Evolutionary conservation across 64 coral and sea anemone genomes (phyloP), one percentile per base, ranked within the genome.

Genomic region (Montipora sp.): DNA sequence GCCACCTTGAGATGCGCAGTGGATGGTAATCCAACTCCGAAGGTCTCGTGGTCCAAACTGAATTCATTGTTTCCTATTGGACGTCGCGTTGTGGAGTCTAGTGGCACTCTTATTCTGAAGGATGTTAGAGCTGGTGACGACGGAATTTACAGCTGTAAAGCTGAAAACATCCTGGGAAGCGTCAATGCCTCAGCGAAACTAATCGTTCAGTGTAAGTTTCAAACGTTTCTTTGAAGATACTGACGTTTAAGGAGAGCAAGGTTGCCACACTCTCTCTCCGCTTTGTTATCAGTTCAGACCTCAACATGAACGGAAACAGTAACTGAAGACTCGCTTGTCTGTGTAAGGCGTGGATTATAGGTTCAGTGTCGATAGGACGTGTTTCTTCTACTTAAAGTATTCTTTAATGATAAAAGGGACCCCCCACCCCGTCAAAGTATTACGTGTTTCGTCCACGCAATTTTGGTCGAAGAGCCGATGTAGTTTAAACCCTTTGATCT

Each of bases 141-240:
- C 27, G 92, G 92, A 36, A 11, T 89, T 14, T 93, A 93, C 85
- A 93, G 12, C 53, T 93, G 92, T 53, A 75, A 46, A 83, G 92
- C 84, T 55, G 53, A 43, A 55, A 93, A 79, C 75, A 19, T 59
- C 11, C 24, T 88, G 27, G 92, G 77, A 80, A 20, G 51, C 86
- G 83, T 87, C 36, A 67, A 88, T 7, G 60, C 46, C 13, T 61
- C 76, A 3, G 91, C 87, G 2, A 50, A 77, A 49, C 50, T 93
- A 63, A 69, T 55, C 15, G 84, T 93, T n/a, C 84, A 93, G 18
- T 49, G 91, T 87, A 55, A 72, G 83, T 45, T 19, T 83, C 4
- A 60, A 69, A 60, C 57, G 43, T 19, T 22, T 83, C 22, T 83
- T 83, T 63, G 80, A n/a, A 1, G 80, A 83, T 83, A 5, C 19